Conservation (phyloP, 53 echinoderm and acorn worm species). For the Paracentrotus lividus region DNA sequence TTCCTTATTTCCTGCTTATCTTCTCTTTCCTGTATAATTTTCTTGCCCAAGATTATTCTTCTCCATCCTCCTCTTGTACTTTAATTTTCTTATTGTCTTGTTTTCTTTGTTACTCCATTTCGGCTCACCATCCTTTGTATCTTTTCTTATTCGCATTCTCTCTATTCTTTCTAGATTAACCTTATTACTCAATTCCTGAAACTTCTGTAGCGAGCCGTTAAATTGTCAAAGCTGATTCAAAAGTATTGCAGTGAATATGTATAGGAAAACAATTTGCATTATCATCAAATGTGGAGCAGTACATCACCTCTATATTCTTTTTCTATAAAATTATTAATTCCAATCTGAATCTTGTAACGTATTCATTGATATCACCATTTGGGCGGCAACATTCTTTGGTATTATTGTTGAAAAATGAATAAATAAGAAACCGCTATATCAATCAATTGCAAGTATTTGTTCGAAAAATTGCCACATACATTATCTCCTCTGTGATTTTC, state of each 20-base stretch:
- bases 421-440: too few species aligned
- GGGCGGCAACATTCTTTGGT: too few species aligned
- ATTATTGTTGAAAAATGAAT: too few species aligned
- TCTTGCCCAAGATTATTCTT: background rate
- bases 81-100: background rate
- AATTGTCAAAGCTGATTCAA: slow-evolving; percentile 27
- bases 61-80: background rate
- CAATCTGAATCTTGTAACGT: background rate
- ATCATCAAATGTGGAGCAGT: slow-evolving; percentile 29
- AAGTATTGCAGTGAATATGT: background rate
- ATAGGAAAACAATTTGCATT: background rate
- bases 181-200: background rate
- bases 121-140: background rate
- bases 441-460: too few species aligned
- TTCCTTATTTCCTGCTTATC: background rate
- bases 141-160: background rate
- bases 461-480: too few species aligned
- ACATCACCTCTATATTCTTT: background rate
- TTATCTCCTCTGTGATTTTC: too few species aligned
- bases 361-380: background rate
- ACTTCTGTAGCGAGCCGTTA: background rate
- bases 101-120: background rate
- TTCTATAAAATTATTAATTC: background rate
- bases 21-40: background rate
- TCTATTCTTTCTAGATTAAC: background rate